Percentiles rank a stretch among this genome's conserved stretches.
phyloP scores from a whole-genome alignment of 1,140 invertebrate species.

The Rhyzopertha dominica region DNA sequence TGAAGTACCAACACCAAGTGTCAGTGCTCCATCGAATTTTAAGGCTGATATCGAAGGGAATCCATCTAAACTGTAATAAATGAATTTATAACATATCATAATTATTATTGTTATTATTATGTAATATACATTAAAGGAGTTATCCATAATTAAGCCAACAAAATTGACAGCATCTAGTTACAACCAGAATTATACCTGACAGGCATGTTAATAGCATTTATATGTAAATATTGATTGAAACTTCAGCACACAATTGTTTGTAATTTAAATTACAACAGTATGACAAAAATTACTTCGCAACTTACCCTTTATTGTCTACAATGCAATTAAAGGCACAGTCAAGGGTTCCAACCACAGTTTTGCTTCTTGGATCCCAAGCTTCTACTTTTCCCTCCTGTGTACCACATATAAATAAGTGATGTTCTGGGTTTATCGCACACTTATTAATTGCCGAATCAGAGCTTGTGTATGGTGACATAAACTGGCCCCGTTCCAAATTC shows the following conservation, averaged over 20 bases:
- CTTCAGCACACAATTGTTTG: too few relatives aligned
- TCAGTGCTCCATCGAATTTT: conserved; percentile 75
- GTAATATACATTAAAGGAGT: too few relatives aligned
- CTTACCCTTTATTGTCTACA: conserved; percentile 55
- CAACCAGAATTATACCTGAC: too few relatives aligned
- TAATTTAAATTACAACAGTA: too few relatives aligned
- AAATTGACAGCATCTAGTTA: too few relatives aligned
- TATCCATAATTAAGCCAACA: too few relatives aligned
- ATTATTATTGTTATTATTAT: too few relatives aligned
- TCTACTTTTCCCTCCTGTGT: conserved; percentile 91
- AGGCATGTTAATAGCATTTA: too few relatives aligned
- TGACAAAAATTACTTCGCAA: too few relatives aligned
- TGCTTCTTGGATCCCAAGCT: conserved; percentile 89
- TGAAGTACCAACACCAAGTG: conserved; percentile 85
- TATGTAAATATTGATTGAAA: too few relatives aligned
- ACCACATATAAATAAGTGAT: conserved; percentile 83
- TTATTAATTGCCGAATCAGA: conserved; percentile 76
- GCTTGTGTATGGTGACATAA: conserved; percentile 77
- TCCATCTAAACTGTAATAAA: conserved; percentile 51
- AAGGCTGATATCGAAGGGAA: conserved; percentile 77
- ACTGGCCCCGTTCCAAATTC: conserved; percentile 93
- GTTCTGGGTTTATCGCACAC: conserved; percentile 81
- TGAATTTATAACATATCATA: too few relatives aligned
- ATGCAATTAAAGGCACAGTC: conserved; percentile 79
- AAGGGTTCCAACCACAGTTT: conserved; percentile 69